These are phyloP conservation scores for Cyprinodon diabolis DNA, from an alignment of 2,797 vertebrate genomes.

Conservation along the genomic window DNA sequence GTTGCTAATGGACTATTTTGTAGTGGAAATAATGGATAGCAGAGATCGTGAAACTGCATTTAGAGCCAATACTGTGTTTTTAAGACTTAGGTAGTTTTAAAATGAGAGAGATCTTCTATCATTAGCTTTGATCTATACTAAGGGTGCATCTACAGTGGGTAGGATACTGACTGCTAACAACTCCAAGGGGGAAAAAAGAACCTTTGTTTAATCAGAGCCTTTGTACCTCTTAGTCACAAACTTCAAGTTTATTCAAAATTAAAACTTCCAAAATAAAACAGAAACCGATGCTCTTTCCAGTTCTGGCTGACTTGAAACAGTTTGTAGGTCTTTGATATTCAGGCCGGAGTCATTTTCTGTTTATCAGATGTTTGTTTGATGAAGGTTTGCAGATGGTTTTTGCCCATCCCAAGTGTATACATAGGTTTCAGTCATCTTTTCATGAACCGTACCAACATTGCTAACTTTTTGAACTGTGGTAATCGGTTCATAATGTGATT, in stretches of 20 bases:
- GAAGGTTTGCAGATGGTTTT: constrained; percentile 19
- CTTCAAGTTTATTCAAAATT: constrained; percentile 4
- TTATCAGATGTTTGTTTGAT: constrained; percentile 28
- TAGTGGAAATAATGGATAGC: neutral
- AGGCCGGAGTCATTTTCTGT: neutral
- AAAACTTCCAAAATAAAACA: constrained; percentile 4
- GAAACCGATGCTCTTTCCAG: neutral
- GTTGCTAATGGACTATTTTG: neutral
- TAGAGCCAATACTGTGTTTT: neutral
- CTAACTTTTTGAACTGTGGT: neutral
- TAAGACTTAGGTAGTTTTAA: neutral
- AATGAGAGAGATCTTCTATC: neutral
- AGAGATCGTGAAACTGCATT: neutral
- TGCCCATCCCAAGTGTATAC: neutral
- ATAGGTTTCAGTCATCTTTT: neutral
- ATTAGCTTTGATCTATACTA: neutral
- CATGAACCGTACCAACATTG: neutral
- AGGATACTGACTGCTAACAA: neutral
- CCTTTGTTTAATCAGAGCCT: constrained; percentile 3
- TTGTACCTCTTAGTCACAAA: neutral
- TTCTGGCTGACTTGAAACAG: constrained; percentile 3
- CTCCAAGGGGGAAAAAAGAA: neutral
- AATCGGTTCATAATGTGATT: neutral
- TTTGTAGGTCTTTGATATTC: neutral
- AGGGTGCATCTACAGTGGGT: neutral